Conservation (phyloP, 1,140 invertebrate species). For the Tetramorium alpestre region DNA sequence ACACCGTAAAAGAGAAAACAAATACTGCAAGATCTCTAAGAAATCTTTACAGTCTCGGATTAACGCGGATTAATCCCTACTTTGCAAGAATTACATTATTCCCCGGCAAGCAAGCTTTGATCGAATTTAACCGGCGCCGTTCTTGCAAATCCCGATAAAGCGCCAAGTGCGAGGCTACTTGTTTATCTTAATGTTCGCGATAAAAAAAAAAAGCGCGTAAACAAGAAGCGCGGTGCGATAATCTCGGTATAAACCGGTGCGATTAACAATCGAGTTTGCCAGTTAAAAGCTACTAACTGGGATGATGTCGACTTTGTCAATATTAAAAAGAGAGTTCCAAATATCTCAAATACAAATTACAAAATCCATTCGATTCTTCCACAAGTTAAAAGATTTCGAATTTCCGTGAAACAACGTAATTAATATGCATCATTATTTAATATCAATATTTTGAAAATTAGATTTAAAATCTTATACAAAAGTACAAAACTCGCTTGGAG, state of each 20-base stretch:
- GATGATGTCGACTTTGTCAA: neutral
- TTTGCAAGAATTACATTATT: neutral
- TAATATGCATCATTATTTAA: neutral
- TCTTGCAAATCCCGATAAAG: slow-evolving; percentile 25
- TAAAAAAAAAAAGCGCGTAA: slow-evolving; percentile 36
- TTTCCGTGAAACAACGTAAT: neutral
- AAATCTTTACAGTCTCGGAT: neutral
- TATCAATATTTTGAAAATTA: neutral
- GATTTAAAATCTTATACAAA: neutral
- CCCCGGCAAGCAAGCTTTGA: neutral
- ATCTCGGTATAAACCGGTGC: neutral
- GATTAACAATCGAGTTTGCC: slow-evolving; percentile 7
- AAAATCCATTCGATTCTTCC: neutral
- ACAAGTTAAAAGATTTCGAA: neutral
- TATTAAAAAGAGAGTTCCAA: neutral
- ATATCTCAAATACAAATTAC: neutral
- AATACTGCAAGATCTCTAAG: neutral
- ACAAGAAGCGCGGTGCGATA: slow-evolving; percentile 17
- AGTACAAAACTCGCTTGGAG: neutral
- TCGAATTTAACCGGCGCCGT: neutral
- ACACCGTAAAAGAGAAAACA: neutral
- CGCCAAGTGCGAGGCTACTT: neutral
- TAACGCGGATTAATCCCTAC: neutral
- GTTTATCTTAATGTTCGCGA: slow-evolving; percentile 29
- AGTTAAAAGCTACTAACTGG: neutral